A percentile compares a stretch with the other conserved stretches of the same genome.
Conservation (phyloP, 2,113 vertebrate genomes). For the Corynorhinus townsendii region DNA sequence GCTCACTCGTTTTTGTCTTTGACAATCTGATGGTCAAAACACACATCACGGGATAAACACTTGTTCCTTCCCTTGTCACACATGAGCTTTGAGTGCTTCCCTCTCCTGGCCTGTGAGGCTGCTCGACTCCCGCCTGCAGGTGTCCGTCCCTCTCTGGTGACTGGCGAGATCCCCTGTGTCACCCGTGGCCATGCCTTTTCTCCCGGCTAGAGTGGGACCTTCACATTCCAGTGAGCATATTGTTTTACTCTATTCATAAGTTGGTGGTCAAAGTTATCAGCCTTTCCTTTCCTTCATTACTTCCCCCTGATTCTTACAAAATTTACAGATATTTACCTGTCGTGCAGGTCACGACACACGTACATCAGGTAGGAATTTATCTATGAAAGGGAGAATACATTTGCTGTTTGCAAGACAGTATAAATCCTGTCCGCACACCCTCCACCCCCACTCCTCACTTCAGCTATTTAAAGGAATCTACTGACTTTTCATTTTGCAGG, state of each 20-base stretch:
- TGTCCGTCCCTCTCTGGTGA: not conserved
- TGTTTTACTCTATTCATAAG: not conserved
- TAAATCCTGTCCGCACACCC: not conserved
- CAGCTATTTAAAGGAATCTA: not conserved
- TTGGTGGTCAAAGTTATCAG: not conserved
- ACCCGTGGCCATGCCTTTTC: not conserved
- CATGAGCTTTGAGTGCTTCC: not conserved
- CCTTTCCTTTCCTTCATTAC: not conserved
- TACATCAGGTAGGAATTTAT: not conserved
- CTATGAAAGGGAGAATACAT: not conserved
- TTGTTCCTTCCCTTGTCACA: not conserved
- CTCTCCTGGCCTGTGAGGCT: not conserved
- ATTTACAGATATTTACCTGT: not conserved
- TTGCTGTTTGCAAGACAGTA: not conserved
- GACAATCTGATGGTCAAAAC: not conserved
- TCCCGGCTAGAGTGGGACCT: not conserved
- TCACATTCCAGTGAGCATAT: not conserved
- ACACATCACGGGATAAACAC: not conserved
- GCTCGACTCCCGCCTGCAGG: not conserved
- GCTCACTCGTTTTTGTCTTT: not conserved
- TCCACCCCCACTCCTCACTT: not conserved
- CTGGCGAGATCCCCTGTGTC: accelerated
- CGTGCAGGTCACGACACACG: not conserved
- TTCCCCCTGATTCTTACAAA: not conserved
- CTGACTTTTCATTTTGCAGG: not conserved